Conservation (phyloP, 2,888 invertebrate species). For the Leucoma salicis region DNA sequence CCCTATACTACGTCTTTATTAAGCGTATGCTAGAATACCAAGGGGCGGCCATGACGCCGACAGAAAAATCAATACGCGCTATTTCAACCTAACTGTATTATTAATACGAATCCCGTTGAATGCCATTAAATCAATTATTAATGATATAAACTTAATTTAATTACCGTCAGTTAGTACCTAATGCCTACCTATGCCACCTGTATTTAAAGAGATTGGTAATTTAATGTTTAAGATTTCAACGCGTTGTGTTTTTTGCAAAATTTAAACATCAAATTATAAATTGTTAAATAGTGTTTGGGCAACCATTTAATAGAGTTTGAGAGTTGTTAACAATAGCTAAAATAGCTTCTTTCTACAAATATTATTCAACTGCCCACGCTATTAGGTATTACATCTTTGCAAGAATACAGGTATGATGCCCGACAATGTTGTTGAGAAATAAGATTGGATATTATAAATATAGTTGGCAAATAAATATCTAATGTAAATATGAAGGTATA, state of each 20-base stretch:
- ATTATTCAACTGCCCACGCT: conserved; percentile 12
- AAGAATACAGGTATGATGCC: conserved; percentile 13
- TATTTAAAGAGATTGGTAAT: neutral
- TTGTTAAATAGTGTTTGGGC: too few species aligned
- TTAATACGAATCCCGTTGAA: too few species aligned
- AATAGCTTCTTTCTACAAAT: conserved; percentile 1
- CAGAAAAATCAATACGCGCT: neutral
- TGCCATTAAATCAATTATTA: too few species aligned
- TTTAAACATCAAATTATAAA: too few species aligned
- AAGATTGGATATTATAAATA: conserved; percentile 2
- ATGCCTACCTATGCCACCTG: too few species aligned
- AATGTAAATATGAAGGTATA: neutral
- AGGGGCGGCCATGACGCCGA: neutral
- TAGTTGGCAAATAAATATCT: conserved; percentile 3
- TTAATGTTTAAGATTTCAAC: neutral
- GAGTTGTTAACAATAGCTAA: conserved; percentile 5
- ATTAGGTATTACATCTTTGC: too few species aligned
- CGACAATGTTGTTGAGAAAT: conserved; percentile 9
- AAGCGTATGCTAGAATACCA: neutral
- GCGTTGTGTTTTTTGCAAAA: neutral
- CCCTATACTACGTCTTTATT: neutral
- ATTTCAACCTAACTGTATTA: too few species aligned
- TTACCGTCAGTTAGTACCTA: too few species aligned
- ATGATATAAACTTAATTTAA: too few species aligned
- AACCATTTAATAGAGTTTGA: neutral